Percentiles rank a stretch among this genome's conserved stretches.
phyloP scores from a whole-genome alignment of 2,113 vertebrate species.

The Passerina amoena region DNA sequence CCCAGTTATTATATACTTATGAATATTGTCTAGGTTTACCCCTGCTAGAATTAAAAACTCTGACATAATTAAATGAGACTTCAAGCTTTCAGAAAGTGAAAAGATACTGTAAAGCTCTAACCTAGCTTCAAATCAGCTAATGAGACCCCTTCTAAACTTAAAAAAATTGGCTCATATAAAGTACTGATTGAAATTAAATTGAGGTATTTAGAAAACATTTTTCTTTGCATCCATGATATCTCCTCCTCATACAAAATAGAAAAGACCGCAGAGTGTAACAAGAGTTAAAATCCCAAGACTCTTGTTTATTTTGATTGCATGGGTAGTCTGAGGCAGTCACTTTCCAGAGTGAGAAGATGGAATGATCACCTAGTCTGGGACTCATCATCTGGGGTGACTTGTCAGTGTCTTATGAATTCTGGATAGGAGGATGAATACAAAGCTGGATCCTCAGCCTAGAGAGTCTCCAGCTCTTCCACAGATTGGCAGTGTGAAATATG shows the following conservation, averaged over 20 bases:
- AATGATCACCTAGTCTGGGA: neutral
- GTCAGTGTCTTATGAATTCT: neutral
- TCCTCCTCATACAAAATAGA: neutral
- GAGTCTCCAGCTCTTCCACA: neutral
- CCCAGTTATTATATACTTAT: neutral
- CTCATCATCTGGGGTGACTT: neutral
- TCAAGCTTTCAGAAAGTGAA: neutral
- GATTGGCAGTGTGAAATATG: neutral
- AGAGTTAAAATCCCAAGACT: neutral
- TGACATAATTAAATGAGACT: neutral
- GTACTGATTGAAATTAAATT: constrained; percentile 1
- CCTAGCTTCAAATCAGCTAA: neutral
- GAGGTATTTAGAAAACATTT: neutral
- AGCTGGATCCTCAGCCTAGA: neutral
- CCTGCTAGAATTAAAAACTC: neutral
- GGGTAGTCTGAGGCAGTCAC: neutral
- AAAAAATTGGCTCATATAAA: neutral
- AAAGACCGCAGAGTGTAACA: neutral
- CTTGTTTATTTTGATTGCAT: neutral
- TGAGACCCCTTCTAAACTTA: neutral
- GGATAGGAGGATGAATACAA: neutral
- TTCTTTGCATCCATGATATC: neutral
- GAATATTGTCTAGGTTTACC: neutral
- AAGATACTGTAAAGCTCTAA: neutral
- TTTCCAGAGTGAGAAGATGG: neutral